phyloP scores from a whole-genome alignment of 2,113 vertebrate genomes.

The Pelvicachromis taeniatus region DNA sequence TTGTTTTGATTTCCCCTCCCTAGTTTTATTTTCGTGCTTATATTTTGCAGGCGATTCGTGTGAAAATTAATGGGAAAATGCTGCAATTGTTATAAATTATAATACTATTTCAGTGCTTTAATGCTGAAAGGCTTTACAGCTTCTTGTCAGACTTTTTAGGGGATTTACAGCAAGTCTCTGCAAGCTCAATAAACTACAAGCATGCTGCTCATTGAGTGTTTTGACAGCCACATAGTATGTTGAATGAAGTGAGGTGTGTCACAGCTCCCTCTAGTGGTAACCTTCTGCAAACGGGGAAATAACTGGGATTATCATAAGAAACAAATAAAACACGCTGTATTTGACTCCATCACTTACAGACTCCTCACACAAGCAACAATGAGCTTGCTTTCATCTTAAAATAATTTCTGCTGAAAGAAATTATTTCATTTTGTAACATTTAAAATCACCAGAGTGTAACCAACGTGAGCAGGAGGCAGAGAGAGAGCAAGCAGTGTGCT shows the following conservation, averaged over 20 bases:
- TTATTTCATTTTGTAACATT: not conserved
- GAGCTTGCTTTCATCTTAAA: not conserved
- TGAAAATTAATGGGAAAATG: not conserved
- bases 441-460: not conserved
- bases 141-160: not conserved
- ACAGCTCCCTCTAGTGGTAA: slow-evolving; percentile 55
- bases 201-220: not conserved
- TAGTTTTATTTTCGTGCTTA: not conserved
- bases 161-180: not conserved
- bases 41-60: not conserved
- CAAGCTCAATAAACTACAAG: not conserved
- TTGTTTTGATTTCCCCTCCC: not conserved
- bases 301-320: not conserved
- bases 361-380: not conserved
- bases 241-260: not conserved
- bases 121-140: not conserved
- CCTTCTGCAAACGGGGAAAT: not conserved
- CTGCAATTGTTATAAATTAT: not conserved
- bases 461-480: not conserved
- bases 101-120: not conserved
- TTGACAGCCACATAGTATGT: not conserved
- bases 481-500: not conserved
- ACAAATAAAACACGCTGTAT: not conserved
- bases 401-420: not conserved
- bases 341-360: not conserved